Base-by-base conservation (phyloP, 2,797 vertebrate genomes). In the Enteromius thamalakanensis region DNA sequence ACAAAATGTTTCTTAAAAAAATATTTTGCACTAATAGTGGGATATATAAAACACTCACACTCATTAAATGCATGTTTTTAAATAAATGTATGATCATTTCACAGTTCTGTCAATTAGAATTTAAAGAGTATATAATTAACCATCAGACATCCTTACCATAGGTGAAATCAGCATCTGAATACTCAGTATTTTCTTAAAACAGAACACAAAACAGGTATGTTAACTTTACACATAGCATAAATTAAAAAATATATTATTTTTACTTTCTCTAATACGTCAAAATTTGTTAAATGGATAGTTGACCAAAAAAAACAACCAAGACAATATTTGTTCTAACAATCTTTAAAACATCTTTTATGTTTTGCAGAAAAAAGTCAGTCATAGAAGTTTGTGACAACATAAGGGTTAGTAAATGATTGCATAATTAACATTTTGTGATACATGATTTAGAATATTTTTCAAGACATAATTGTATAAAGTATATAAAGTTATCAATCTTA, bases 61-160 rank as follows among this genome's bases (percentile, higher is more conserved):
- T 68, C 10, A 23, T 21, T 23, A 4, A 37, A 26, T n/a, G 19
- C 53, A 45, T 1, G 53, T 6, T 53, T 71, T 37, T 3, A 60
- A 26, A 26, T 15, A 12, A 26, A 26, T 62, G 15, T 29, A 62
- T 62, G 23, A 62, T 62, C 11, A 62, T 32, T 72, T 42, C n/a
- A 70, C 37, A 62, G 67, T 60, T 47, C 37, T 78, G 32, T 26
- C 26, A n/a, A 6, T 83, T 14, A 29, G 6, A 12, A n/a, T 69
- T 21, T n/a, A n/a, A 79, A 74, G 3, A 12, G 19, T 68, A 37
- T 72, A 17, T 72, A 17, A 67, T 10, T 68, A 8, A 40, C 14
- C 15, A 75, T 51, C 21, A 53, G 60, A 49, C 2, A 3, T 69
- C 49, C 82, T 86, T 86, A 88, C 87, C 86, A 65, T 88, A 88